Percentiles rank a stretch among this genome's conserved stretches.
phyloP scores from a whole-genome alignment of 1,140 invertebrate species.

The Trigoniulus corallinus region DNA sequence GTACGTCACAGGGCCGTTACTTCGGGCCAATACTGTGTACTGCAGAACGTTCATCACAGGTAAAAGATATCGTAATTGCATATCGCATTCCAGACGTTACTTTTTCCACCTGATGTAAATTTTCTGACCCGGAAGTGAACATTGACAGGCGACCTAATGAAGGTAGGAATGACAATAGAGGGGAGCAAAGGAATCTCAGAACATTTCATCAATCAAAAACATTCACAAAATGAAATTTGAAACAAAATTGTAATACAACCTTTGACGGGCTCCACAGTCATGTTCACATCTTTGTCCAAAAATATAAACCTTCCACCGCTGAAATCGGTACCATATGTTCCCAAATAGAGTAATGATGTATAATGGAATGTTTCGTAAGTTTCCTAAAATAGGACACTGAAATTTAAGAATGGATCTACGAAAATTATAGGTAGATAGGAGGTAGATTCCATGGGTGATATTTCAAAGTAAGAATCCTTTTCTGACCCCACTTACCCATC shows the following conservation, averaged over 20 bases:
- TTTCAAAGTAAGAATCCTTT: too few relatives aligned
- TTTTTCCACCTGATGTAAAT: slow-evolving; percentile 63
- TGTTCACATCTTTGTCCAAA: slow-evolving; percentile 42
- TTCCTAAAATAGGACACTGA: slow-evolving; percentile 33
- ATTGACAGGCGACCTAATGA: slow-evolving; percentile 48
- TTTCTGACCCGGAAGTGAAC: slow-evolving; percentile 75
- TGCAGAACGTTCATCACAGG: slow-evolving; percentile 39
- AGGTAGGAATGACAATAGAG: slow-evolving; percentile 14
- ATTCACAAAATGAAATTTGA: background rate
- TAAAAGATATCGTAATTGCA: slow-evolving; percentile 69
- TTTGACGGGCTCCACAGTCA: slow-evolving; percentile 56
- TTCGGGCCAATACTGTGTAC: too few relatives aligned
- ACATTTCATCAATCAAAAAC: background rate
- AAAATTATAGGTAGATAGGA: too few relatives aligned
- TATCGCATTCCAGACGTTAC: slow-evolving; percentile 53
- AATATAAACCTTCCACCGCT: slow-evolving; percentile 66
- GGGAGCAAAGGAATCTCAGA: background rate
- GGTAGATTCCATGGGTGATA: too few relatives aligned
- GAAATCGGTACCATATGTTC: slow-evolving; percentile 54
- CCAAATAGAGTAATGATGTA: slow-evolving; percentile 62
- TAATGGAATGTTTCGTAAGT: slow-evolving; percentile 72
- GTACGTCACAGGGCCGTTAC: too few relatives aligned
- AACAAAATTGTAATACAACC: slow-evolving; percentile 28
- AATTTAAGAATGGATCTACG: too few relatives aligned
- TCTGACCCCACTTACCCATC: too few relatives aligned